A percentile compares a stretch with the other conserved stretches of the same genome.
These are phyloP conservation scores for Styela plicata DNA, from an alignment of 23 tunicate genomes.

Conservation along the genomic window DNA sequence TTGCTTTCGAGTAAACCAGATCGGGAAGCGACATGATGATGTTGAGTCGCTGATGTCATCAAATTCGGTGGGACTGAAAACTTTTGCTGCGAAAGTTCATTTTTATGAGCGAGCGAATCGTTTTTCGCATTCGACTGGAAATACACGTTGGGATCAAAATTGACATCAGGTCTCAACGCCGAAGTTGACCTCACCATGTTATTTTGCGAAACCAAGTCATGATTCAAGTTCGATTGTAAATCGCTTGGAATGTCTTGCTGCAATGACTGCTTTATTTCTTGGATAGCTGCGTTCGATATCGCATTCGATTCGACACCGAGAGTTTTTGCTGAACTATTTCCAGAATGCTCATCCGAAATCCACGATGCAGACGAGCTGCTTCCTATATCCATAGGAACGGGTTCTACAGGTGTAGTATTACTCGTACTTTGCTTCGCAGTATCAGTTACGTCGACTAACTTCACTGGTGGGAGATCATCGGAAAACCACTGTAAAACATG, in stretches of 20 bases:
- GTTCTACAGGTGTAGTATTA: neutral
- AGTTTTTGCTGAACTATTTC: neutral
- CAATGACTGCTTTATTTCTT: neutral
- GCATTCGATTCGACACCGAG: neutral
- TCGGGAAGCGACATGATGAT: neutral
- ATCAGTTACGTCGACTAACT: neutral
- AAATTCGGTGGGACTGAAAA: neutral
- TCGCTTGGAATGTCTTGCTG: neutral
- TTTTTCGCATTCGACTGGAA: neutral
- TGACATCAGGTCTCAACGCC: neutral
- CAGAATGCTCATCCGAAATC: neutral
- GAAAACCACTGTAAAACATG: slow-evolving; percentile 19
- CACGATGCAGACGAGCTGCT: neutral
- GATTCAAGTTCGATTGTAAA: neutral
- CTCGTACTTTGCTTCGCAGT: neutral
- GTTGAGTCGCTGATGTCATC: neutral
- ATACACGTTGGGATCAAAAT: neutral
- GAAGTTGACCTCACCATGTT: neutral
- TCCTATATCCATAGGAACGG: neutral
- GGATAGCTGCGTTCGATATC: neutral
- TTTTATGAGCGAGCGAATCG: neutral
- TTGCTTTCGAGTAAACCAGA: neutral
- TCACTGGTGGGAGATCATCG: slow-evolving; percentile 25
- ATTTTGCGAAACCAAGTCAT: neutral
- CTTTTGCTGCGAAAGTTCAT: neutral